Conservation (phyloP, 2,113 vertebrate species). For the Orcinus orca region DNA sequence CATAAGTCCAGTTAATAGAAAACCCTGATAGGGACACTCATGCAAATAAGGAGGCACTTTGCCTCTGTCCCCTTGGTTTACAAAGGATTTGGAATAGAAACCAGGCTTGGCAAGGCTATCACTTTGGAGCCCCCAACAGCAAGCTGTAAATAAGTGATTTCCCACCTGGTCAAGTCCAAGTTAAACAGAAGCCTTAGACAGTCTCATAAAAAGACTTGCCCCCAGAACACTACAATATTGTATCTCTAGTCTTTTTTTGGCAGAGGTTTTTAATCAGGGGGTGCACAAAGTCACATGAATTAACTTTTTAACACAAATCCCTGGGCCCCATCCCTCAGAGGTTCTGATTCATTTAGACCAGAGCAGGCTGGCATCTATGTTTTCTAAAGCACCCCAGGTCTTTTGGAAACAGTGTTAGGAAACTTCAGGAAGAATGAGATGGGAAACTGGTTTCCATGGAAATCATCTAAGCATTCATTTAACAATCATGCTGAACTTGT, state of each 20-base stretch:
- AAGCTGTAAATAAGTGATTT: constrained; percentile 20
- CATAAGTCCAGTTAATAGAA: neutral
- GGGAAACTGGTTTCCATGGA: neutral
- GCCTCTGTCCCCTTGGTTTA: neutral
- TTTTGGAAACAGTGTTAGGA: neutral
- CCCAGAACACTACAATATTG: neutral
- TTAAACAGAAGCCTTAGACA: neutral
- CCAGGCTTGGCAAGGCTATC: neutral
- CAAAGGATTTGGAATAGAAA: neutral
- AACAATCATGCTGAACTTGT: neutral
- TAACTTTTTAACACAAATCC: neutral
- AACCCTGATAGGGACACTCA: neutral
- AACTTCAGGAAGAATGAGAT: neutral
- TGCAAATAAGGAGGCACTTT: neutral
- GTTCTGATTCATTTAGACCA: constrained; percentile 8
- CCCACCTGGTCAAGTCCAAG: neutral
- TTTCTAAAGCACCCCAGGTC: neutral
- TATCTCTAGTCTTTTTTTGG: neutral
- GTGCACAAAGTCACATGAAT: neutral
- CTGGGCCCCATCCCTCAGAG: neutral
- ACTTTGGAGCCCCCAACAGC: neutral
- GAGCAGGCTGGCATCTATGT: neutral
- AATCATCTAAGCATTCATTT: neutral
- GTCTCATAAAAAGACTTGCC: neutral
- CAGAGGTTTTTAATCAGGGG: neutral